A percentile compares a stretch with the other conserved stretches of the same genome.
Conservation (phyloP, 2,113 vertebrate species). For the Pelobates fuscus region DNA sequence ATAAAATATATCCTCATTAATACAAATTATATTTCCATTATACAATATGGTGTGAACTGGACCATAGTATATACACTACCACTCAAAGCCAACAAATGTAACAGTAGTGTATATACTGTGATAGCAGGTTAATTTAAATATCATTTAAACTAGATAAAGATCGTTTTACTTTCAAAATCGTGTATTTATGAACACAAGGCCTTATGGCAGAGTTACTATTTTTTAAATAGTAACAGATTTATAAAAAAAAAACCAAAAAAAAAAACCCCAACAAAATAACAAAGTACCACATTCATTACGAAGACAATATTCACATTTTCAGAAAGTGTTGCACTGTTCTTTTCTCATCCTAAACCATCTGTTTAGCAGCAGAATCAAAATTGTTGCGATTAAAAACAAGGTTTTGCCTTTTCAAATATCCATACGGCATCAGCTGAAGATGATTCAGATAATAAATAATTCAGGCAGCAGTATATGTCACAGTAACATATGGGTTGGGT, state of each 20-base stretch:
- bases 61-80: no score
- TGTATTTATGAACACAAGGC: neutral
- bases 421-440: slow-evolving; percentile 31
- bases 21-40: no score
- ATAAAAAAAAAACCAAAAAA: no score
- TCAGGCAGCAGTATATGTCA: slow-evolving; percentile 36
- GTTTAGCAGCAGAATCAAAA: slow-evolving; percentile 32
- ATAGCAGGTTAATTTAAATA: no score
- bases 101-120: no score
- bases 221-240: slow-evolving; percentile 1
- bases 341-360: slow-evolving; percentile 24
- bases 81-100: no score
- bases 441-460: slow-evolving; percentile 47
- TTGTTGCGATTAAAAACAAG: slow-evolving; percentile 34
- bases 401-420: slow-evolving; percentile 27
- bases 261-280: slow-evolving; percentile 8
- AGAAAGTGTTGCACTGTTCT: slow-evolving; percentile 12
- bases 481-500: slow-evolving; percentile 38
- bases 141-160: neutral
- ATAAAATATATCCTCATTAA: no score
- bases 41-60: no score
- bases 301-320: slow-evolving; percentile 32
- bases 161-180: neutral
- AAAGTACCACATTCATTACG: slow-evolving; percentile 26
- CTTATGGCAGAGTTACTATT: neutral